A percentile compares a stretch with the other conserved stretches of the same genome.
Conservation (phyloP, 2,113 vertebrate species). For the Carlito syrichta region DNA sequence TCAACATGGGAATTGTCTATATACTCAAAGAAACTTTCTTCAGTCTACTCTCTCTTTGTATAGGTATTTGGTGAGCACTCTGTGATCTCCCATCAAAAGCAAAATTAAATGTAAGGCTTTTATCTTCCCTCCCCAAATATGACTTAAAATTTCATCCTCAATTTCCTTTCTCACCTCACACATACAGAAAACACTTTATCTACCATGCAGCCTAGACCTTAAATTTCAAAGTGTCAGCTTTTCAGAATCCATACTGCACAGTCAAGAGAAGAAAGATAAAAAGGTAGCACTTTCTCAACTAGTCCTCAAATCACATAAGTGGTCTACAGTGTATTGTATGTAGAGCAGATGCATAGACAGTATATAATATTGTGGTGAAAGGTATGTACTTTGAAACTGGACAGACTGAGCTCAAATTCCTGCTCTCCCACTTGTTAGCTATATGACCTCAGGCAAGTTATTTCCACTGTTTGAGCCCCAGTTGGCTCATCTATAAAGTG, state of each 20-base stretch:
- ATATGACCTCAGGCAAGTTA: not conserved
- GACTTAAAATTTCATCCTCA: not conserved
- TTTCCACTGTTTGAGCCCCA: slow-evolving; percentile 26
- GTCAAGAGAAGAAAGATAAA: not conserved
- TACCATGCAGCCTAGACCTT: not conserved
- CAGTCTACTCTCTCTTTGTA: not conserved
- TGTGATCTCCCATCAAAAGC: not conserved
- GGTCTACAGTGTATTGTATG: not conserved
- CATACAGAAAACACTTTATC: not conserved
- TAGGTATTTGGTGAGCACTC: not conserved
- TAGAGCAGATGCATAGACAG: not conserved
- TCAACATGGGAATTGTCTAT: not conserved
- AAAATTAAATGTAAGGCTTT: not conserved
- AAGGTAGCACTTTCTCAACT: not conserved
- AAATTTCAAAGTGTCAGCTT: not conserved
- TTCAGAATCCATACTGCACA: not conserved
- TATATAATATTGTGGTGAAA: not conserved
- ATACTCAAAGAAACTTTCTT: not conserved
- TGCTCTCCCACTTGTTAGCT: not conserved
- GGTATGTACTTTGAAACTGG: not conserved
- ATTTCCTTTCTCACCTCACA: not conserved
- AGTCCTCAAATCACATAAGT: not conserved
- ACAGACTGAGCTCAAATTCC: not conserved
- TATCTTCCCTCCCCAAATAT: not conserved
- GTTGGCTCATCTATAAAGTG: slow-evolving; percentile 44